Percentiles rank a stretch among this genome's conserved stretches.
Evolutionary conservation across 2,113 vertebrate genomes (phyloP).

Genomic region (Siniperca chuatsi): DNA sequence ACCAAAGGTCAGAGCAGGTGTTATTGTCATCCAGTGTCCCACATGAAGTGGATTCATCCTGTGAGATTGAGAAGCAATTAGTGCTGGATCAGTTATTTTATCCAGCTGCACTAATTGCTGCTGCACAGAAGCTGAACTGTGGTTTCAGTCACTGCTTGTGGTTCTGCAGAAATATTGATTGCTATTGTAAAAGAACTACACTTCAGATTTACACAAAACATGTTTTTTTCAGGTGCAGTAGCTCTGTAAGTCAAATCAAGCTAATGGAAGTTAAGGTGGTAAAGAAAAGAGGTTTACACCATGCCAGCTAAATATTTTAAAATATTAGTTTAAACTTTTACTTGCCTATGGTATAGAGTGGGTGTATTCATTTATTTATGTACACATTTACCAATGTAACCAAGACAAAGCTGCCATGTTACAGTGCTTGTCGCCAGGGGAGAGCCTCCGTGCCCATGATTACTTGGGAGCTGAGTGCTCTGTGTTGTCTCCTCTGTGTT

Average conservation of each 20-base stretch:
- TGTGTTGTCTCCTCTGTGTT: slow-evolving; percentile 57
- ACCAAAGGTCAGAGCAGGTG: slow-evolving; percentile 7
- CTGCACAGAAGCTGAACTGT: slow-evolving; percentile 8
- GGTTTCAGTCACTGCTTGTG: background rate
- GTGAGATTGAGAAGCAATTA: slow-evolving; percentile 21
- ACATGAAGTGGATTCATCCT: slow-evolving; percentile 37
- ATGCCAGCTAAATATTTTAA: background rate
- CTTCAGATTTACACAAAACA: background rate
- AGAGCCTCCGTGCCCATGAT: slow-evolving; percentile 31
- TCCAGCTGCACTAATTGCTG: background rate
- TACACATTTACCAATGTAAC: slow-evolving; percentile 21
- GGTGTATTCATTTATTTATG: slow-evolving; percentile 1
- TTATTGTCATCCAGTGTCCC: slow-evolving; percentile 16
- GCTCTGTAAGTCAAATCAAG: background rate
- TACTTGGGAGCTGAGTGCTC: slow-evolving; percentile 3
- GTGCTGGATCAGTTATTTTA: background rate
- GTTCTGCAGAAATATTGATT: background rate
- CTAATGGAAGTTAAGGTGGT: background rate
- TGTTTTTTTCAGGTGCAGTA: background rate
- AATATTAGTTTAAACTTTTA: background rate
- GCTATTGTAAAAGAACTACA: background rate
- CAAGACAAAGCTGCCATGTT: slow-evolving; percentile 35
- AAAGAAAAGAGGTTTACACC: background rate
- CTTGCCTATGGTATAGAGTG: background rate
- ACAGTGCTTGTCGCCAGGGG: slow-evolving; percentile 36